Evolutionary conservation across 2,113 vertebrate genomes (phyloP), one percentile per base, ranked within the genome.

Genomic region (Pterocles burchelli): DNA sequence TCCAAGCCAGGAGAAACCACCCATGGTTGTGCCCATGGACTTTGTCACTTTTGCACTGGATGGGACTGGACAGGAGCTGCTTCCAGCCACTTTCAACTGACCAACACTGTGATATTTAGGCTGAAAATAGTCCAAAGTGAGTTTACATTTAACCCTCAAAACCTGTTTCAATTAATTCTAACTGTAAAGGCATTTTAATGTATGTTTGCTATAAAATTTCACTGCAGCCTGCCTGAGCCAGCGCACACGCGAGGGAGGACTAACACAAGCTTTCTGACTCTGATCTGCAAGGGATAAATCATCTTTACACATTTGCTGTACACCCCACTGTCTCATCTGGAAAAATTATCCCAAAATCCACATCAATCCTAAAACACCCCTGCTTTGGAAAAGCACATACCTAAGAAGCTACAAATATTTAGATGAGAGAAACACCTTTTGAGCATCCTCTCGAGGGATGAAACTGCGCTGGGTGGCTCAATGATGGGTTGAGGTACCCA

Each of bases 221-320:
- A 52, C 62, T 79, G 76, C 34, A 61, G 76, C 73, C 66, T 48
- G 79, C 63, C 80, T 3, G 11, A 62, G 90, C 67, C 96, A 95
- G 72, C 86, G 43, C 41, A 26, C 25, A 54, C 54, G 54, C 20
- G 5, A 80, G 59, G 65, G 78, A 88, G 57, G 79, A 77, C 59
- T 24, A 45, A 67, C 68, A 10, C 51, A 80, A 70, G 58, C 63
- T 19, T 74, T n/a, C 67, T 34, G 85, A 63, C 80, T 88, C 51
- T 48, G 78, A 63, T 91, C 75, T 88, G 85, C 63, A 81, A 88
- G 63, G 61, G 63, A 95, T 86, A 91, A 96, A 96, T 96, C 92
- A 97, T 78, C 89, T 71, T 81, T 57, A 81, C 76, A 57, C 68
- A n/a, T 14, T 57, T 2, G 10, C 46, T 57, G 34, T n/a, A 51